These are phyloP conservation scores for Scelioninae gen. 2 DNA, from an alignment of 2,888 invertebrate species.

Conservation along the genomic window DNA sequence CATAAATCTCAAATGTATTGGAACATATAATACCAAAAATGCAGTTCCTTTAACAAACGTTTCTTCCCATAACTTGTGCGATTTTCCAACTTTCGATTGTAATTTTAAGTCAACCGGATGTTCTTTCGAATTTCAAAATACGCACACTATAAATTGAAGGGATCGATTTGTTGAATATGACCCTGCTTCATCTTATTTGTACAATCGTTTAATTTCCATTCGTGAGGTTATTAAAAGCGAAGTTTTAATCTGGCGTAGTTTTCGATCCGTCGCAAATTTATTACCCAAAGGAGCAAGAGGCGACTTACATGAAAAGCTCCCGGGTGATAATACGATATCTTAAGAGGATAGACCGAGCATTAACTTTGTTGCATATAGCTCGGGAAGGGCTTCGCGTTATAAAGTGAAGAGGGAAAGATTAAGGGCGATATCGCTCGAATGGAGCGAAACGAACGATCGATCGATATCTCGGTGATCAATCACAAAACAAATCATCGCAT, in stretches of 20 bases:
- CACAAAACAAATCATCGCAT: constrained; percentile 25
- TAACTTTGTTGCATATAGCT: constrained; percentile 55
- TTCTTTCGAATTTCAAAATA: constrained; percentile 17
- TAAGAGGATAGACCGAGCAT: constrained; percentile 64
- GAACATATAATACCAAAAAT: too few species aligned
- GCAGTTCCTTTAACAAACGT: too few species aligned
- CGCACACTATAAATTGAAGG: constrained; percentile 38
- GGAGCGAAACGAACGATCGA: constrained; percentile 17
- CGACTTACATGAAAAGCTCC: constrained; percentile 66
- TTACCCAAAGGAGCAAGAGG: constrained; percentile 41
- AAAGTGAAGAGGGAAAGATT: constrained; percentile 45
- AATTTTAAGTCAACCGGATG: too few species aligned
- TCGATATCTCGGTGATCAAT: constrained; percentile 34
- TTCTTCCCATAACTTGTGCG: too few species aligned
- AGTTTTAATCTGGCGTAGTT: constrained; percentile 68
- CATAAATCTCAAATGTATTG: too few species aligned
- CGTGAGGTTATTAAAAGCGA: constrained; percentile 65
- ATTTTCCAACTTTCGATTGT: too few species aligned
- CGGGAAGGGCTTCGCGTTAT: constrained; percentile 40
- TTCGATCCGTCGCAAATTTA: constrained; percentile 66
- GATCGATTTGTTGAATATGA: constrained; percentile 34
- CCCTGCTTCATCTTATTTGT: constrained; percentile 43
- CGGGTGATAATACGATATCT: constrained; percentile 69
- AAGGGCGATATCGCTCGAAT: constrained; percentile 22
- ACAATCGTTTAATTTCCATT: constrained; percentile 48